Conservation (phyloP, 2,113 vertebrate genomes). For the Tragelaphus strepsiceros region DNA sequence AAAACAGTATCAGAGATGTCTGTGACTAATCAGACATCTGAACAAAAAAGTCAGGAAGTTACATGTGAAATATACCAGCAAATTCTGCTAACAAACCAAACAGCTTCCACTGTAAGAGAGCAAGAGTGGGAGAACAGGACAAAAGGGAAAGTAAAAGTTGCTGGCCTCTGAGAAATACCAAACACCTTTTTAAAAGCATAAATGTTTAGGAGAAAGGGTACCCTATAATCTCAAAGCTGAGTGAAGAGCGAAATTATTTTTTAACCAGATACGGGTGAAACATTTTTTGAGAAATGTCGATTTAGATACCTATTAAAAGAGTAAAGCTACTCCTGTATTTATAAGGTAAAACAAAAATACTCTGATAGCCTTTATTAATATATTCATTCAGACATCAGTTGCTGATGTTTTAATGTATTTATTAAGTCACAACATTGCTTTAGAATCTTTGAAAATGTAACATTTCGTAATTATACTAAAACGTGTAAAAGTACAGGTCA, state of each 20-base stretch:
- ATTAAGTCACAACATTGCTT: background rate
- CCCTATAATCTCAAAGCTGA: background rate
- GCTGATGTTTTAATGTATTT: background rate
- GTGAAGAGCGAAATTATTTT: background rate
- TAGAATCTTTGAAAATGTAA: slow-evolving; percentile 29
- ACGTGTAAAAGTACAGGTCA: background rate
- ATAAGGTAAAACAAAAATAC: slow-evolving; percentile 16
- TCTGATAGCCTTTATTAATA: background rate
- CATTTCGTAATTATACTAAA: background rate
- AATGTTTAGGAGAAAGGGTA: background rate
- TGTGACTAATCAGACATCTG: background rate
- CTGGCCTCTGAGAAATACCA: slow-evolving; percentile 4
- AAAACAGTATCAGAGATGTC: slow-evolving; percentile 10
- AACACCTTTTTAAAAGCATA: background rate
- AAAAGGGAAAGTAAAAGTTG: slow-evolving; percentile 62
- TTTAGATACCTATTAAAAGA: background rate
- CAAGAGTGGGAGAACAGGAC: background rate
- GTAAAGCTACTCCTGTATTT: background rate
- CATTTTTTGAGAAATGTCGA: background rate
- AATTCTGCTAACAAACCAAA: slow-evolving; percentile 23
- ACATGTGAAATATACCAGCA: slow-evolving; percentile 1
- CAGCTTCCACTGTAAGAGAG: background rate
- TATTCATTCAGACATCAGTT: background rate
- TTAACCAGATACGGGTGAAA: background rate
- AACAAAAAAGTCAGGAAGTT: background rate